phyloP scores from a whole-genome alignment of 2,113 vertebrate species.

The Heterotilapia buettikoferi region DNA sequence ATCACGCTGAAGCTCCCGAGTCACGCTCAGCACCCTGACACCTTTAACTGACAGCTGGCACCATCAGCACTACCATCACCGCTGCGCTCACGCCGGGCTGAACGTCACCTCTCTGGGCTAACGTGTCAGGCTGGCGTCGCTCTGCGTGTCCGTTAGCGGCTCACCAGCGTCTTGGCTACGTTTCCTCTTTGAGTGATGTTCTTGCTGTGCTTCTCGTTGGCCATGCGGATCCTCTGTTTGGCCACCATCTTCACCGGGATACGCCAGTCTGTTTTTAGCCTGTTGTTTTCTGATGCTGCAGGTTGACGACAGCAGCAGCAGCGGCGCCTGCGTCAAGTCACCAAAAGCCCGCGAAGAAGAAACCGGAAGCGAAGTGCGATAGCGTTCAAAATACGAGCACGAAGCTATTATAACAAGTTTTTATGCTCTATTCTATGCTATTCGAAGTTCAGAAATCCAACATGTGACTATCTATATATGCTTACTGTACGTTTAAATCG shows the following conservation, averaged over 20 bases:
- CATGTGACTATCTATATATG: no score
- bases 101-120: conserved; percentile 40
- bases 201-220: conserved; percentile 95
- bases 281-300: conserved; percentile 33
- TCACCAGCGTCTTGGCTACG: conserved; percentile 84
- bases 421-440: background rate
- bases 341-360: background rate
- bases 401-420: rapidly evolving
- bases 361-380: background rate
- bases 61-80: background rate
- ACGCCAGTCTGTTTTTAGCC: background rate
- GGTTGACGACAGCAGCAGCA: conserved; percentile 30
- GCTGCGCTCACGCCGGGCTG: background rate
- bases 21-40: background rate
- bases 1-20: background rate
- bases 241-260: conserved; percentile 79
- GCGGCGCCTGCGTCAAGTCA: conserved; percentile 12
- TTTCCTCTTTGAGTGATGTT: conserved; percentile 92
- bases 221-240: conserved; percentile 94
- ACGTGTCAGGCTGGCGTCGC: conserved; percentile 21
- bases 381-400: background rate
- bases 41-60: background rate
- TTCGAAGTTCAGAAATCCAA: background rate
- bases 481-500: background rate
- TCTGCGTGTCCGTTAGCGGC: background rate